A percentile compares a stretch with the other conserved stretches of the same genome.
phyloP scores from a whole-genome alignment of 2,113 vertebrate genomes.

The Cisticola juncidis region DNA sequence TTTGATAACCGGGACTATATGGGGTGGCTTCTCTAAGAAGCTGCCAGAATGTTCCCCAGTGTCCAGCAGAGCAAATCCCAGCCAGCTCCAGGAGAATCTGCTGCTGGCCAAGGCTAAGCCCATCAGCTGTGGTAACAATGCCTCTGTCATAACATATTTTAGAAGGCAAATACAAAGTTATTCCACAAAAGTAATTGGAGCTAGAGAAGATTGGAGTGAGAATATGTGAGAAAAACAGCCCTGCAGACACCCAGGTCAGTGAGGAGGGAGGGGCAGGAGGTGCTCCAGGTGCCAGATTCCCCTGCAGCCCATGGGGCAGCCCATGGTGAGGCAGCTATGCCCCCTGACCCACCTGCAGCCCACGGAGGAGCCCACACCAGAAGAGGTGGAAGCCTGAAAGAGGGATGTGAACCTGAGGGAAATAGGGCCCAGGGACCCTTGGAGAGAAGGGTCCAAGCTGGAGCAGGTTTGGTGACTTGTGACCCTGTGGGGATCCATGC shows the following conservation, averaged over 20 bases:
- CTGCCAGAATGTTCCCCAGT: not conserved
- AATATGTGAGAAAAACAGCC: not conserved
- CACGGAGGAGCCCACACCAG: fast-evolving
- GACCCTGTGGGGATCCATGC: fast-evolving
- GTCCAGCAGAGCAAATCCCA: not conserved
- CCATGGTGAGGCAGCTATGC: not conserved
- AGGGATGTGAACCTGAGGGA: not conserved
- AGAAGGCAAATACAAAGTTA: not conserved
- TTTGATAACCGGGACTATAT: not conserved
- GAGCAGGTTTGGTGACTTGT: not conserved
- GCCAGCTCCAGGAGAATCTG: not conserved
- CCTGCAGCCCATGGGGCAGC: fast-evolving
- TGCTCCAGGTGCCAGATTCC: not conserved
- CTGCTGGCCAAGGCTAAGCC: not conserved
- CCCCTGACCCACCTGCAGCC: not conserved
- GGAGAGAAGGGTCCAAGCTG: not conserved
- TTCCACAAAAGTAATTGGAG: not conserved
- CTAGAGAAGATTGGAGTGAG: not conserved
- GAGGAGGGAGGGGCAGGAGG: not conserved
- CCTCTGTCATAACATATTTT: not conserved
- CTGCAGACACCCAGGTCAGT: fast-evolving
- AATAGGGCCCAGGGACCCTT: not conserved
- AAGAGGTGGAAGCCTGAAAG: too few relatives aligned
- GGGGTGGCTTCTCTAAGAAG: not conserved
- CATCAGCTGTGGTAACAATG: not conserved